Evolutionary conservation across 2,797 vertebrate genomes (phyloP), one percentile per base, ranked within the genome.

Genomic region (Pitangus sulphuratus): DNA sequence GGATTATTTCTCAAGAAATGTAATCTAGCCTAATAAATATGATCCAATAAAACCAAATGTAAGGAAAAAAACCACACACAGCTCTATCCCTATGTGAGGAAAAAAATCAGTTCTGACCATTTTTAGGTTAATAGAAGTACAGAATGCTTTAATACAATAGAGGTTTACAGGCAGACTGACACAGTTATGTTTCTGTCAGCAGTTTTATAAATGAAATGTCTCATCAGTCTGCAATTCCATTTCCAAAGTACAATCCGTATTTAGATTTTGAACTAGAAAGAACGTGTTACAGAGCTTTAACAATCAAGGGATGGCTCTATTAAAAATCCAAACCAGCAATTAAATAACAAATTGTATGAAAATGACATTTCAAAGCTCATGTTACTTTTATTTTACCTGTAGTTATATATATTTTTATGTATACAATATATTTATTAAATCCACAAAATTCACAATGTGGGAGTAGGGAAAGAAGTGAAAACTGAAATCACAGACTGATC

Each of bases 241-340:
- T 93, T 86, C 61, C 53, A 65, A 74, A 51, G 50, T 51, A 40
- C 11, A 58, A 51, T 62, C 19, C 1, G 1, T 65, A 84, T 50
- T 69, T 65, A 56, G 8, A 78, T 30, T 62, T 69, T 87, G n/a
- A 70, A 91, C 35, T 45, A 69, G 37, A 91, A 91, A 93, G 25
- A 69, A 50, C 9, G 25, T 77, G 12, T 44, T 65, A 54, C 21
- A 51, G 54, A 61, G 8, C 54, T 83, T 80, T 87, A 85, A 58
- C 48, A 87, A 66, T 50, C 5, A 31, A 39, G 8, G 13, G 12
- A 72, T 45, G 21, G 2, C 9, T 28, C 42, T 92, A 56, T 54
- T 58, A 51, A 89, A 84, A 68, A 57, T 3, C 1, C 3, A 17
- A 65, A 69, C 5, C 7, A 69, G 12, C 9, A 84, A 66, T 28